phyloP scores from a whole-genome alignment of 2,888 invertebrate species.

The Deilephila porcellus region DNA sequence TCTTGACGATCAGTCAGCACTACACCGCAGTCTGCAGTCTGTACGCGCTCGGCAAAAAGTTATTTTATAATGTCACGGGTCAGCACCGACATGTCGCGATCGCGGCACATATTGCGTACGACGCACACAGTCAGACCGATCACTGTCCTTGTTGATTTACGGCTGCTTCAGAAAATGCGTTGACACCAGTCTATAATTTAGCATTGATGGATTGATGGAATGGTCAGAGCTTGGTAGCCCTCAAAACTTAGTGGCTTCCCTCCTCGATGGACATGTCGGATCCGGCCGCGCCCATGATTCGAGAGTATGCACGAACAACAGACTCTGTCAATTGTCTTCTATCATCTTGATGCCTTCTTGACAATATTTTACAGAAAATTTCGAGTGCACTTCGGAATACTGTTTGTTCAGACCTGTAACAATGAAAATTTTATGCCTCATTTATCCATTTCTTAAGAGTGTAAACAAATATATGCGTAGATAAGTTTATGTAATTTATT shows the following conservation, averaged over 20 bases:
- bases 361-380: background rate
- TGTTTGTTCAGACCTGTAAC: background rate
- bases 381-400: background rate
- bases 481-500: too few species aligned
- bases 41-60: slow-evolving; percentile 46
- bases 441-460: too few species aligned
- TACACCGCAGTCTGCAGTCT: slow-evolving; percentile 54
- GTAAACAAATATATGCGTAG: too few species aligned
- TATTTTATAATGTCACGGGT: slow-evolving; percentile 80
- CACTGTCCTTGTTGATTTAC: slow-evolving; percentile 83
- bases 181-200: slow-evolving; percentile 96
- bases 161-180: slow-evolving; percentile 97
- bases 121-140: slow-evolving; percentile 66
- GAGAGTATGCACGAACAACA: background rate
- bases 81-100: slow-evolving; percentile 87
- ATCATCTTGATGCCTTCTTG: slow-evolving; percentile 57
- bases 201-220: slow-evolving; percentile 86
- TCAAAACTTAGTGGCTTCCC: slow-evolving; percentile 49
- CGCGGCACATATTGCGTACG: slow-evolving; percentile 87
- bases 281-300: slow-evolving; percentile 43
- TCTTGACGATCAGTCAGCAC: slow-evolving; percentile 72
- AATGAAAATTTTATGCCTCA: background rate
- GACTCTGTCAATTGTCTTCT: slow-evolving; percentile 70
- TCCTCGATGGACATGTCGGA: slow-evolving; percentile 22
- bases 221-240: slow-evolving; percentile 69